Evolutionary conservation across 2,888 invertebrate genomes (phyloP).

Genomic region (Cremastinae sp.): DNA sequence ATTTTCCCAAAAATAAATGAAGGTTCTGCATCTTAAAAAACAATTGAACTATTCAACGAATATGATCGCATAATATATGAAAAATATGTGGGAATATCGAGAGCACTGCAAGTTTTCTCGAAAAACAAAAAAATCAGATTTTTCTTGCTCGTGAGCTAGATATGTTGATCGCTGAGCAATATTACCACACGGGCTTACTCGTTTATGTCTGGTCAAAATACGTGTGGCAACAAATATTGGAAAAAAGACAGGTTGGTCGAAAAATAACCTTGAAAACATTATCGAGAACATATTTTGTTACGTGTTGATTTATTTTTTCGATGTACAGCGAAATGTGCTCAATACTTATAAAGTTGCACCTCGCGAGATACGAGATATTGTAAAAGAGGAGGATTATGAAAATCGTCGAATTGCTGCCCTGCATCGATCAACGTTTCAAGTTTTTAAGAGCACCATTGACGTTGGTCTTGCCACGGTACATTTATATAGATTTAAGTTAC

Average conservation of each 20-base stretch:
- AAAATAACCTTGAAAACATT: not conserved
- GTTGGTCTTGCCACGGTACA: slow-evolving; percentile 49
- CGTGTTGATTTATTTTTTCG: not conserved
- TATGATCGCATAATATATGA: slow-evolving; percentile 13
- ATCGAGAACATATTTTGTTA: not conserved
- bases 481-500: not conserved
- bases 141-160: not conserved
- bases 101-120: not conserved
- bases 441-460: slow-evolving; percentile 45
- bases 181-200: slow-evolving; percentile 48
- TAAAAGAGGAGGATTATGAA: slow-evolving; percentile 53
- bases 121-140: slow-evolving; percentile 2
- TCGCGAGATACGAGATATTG: slow-evolving; percentile 41
- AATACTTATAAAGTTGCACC: slow-evolving; percentile 46
- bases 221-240: slow-evolving; percentile 54
- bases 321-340: slow-evolving; percentile 40
- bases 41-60: slow-evolving; percentile 7
- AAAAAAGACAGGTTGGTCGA: slow-evolving; percentile 48
- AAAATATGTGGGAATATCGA: slow-evolving; percentile 5
- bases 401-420: slow-evolving; percentile 36
- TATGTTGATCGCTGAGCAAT: slow-evolving; percentile 52
- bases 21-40: not conserved
- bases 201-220: slow-evolving; percentile 56
- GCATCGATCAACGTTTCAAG: slow-evolving; percentile 47
- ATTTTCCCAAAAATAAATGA: slow-evolving; percentile 5